Percentiles rank a stretch among this genome's conserved stretches.
Conservation (phyloP, 2,797 vertebrate genomes). For the Coreius guichenoti region DNA sequence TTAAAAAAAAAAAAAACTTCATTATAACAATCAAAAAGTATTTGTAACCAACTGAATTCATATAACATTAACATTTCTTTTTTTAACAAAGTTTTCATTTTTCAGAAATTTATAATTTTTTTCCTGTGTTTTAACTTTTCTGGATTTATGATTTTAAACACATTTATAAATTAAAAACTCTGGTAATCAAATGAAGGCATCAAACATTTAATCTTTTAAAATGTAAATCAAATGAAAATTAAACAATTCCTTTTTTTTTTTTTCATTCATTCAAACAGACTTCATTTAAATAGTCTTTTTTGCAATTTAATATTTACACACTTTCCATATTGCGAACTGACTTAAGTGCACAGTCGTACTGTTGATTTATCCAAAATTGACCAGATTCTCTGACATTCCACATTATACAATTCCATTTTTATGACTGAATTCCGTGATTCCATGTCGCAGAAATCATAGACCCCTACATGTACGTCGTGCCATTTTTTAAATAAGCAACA, state of each 20-base stretch:
- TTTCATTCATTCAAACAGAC: not conserved
- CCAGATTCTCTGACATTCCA: not conserved
- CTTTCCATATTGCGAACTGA: not conserved
- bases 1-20: too few species aligned
- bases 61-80: too few species aligned
- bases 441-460: not conserved
- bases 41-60: too few species aligned
- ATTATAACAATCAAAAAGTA: too few species aligned
- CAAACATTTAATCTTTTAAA: not conserved
- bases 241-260: not conserved
- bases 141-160: not conserved
- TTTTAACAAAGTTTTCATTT: too few species aligned
- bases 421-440: not conserved
- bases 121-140: too few species aligned
- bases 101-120: too few species aligned
- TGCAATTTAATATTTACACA: not conserved
- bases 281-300: not conserved
- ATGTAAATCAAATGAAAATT: not conserved
- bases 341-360: not conserved
- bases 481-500: not conserved
- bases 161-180: not conserved
- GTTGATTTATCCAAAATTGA: not conserved
- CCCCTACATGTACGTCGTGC: not conserved
- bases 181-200: not conserved
- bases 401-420: not conserved